Conservation (phyloP, 2,888 invertebrate species). For the Lasioglossum zephyrum region DNA sequence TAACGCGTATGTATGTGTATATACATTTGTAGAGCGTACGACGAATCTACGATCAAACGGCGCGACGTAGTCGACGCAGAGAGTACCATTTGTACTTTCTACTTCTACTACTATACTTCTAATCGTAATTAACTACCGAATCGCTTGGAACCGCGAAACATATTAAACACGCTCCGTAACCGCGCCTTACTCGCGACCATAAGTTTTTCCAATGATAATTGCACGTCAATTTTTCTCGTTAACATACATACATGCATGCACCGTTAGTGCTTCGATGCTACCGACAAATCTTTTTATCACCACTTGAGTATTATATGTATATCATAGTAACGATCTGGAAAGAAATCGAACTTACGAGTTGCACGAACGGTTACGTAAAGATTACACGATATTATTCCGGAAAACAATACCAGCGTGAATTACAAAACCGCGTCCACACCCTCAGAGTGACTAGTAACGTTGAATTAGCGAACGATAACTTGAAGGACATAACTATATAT, state of each 20-base stretch:
- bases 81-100: background rate
- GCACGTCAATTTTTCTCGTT: constrained; percentile 24
- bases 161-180: background rate
- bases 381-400: constrained; percentile 6
- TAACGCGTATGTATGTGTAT: background rate
- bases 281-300: background rate
- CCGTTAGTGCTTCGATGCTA: constrained; percentile 22
- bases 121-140: constrained; percentile 6
- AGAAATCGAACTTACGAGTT: constrained; percentile 6
- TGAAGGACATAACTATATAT: background rate
- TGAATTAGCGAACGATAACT: constrained; percentile 7
- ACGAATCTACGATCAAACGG: background rate
- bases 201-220: constrained; percentile 22
- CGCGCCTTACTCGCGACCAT: background rate
- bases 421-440: constrained; percentile 9
- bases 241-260: constrained; percentile 35
- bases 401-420: constrained; percentile 10
- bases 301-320: constrained; percentile 9
- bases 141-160: constrained; percentile 7
- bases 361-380: background rate
- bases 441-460: constrained; percentile 35
- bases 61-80: background rate
- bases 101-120: background rate
- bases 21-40: background rate
- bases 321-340: background rate